Conservation (phyloP, 2,113 vertebrate species). For the Bos javanicus region DNA sequence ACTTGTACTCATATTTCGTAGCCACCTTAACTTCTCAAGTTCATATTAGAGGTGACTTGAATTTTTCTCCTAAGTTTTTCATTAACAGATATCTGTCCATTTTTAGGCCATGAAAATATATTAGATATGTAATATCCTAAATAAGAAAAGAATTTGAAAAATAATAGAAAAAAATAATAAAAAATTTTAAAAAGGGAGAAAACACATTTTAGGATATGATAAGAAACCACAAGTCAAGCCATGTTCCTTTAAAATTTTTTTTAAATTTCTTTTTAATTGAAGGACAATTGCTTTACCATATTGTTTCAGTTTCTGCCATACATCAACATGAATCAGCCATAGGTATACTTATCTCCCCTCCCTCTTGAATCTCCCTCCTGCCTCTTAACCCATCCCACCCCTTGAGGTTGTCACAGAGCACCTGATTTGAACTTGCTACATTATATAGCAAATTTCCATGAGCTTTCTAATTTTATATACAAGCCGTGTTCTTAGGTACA, state of each 20-base stretch:
- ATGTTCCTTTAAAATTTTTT: neutral
- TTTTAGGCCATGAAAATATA: slow-evolving; percentile 6
- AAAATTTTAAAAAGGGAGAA: neutral
- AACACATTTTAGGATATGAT: neutral
- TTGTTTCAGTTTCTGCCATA: neutral
- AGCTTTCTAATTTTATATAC: neutral
- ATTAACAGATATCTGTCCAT: neutral
- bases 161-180: neutral
- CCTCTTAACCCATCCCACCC: neutral
- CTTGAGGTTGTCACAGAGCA: neutral
- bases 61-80: slow-evolving; percentile 25
- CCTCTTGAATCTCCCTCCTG: neutral
- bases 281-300: neutral
- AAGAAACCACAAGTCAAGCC: neutral
- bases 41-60: slow-evolving; percentile 55
- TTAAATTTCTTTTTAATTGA: neutral
- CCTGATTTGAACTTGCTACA: neutral
- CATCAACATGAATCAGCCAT: neutral
- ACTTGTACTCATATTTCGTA: slow-evolving; percentile 41
- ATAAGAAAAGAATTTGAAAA: neutral
- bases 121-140: neutral
- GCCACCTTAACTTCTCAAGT: slow-evolving; percentile 34
- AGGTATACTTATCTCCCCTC: neutral
- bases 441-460: neutral
- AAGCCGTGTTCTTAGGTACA: neutral